Base-by-base conservation (phyloP, 2,113 vertebrate genomes). In the Setophaga kirtlandii region DNA sequence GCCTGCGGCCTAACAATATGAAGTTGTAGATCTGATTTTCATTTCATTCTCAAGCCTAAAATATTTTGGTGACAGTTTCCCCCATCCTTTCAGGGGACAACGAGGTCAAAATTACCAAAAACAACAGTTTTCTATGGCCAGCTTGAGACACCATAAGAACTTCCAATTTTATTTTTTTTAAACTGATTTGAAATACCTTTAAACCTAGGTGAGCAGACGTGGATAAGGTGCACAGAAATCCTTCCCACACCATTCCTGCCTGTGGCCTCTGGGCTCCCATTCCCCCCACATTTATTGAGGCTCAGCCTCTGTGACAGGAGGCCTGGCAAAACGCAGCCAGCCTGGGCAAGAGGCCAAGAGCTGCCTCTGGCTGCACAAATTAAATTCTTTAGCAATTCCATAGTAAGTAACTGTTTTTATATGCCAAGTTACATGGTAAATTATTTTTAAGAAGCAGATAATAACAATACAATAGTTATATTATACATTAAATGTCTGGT, bases 401-500 rank as follows among this genome's bases (percentile, higher is more conserved):
- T 6, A 88, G 85, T 71, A 91, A 93, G 85, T 80, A 81, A 90
- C 88, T 94, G 71, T 46, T 92, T 91, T 81, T 93, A 90, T 68
- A 92, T 74, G 80, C 83, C 71, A 96, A 93, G 83, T 90, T 96
- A 92, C 65, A 92, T 14, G 64, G 85, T 86, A 67, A 92, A 90
- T 96, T 95, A 95, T 95, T 94, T 94, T 95, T 86, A 97, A 97
- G 84, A 35, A 96, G 93, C 76, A 96, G 87, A 89, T 95, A 96
- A 90, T 80, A 96, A 92, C 60, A 90, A 78, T 28, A 81, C 87
- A 89, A 62, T 75, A 42, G 76, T 82, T 89, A 90, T 92, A 91
- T 93, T 85, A 83, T 89, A 89, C 85, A 86, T 83, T 96, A 85
- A 77, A 96, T 83, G 71, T 50, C 78, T 94, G 90, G 83, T 90